phyloP scores from a whole-genome alignment of 2,113 vertebrate genomes.

The Plectropomus leopardus region DNA sequence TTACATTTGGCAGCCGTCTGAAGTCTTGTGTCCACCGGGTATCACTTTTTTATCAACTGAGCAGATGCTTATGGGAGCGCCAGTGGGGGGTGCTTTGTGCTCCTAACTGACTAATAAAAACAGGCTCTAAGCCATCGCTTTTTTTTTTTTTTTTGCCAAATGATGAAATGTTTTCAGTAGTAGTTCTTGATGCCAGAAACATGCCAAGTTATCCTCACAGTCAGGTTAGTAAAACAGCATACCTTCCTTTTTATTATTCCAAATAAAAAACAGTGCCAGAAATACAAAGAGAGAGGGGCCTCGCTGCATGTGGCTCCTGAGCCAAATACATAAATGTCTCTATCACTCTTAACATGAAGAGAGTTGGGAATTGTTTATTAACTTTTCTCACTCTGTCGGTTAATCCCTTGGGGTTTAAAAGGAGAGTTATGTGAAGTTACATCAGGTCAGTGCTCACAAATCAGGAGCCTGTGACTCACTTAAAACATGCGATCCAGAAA shows the following conservation, averaged over 20 bases:
- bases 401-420: slow-evolving; percentile 25
- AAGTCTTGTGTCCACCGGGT: slow-evolving; percentile 26
- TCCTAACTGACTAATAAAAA: slow-evolving; percentile 42
- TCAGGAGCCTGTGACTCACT: slow-evolving; percentile 18
- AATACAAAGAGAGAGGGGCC: not conserved
- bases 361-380: slow-evolving; percentile 9
- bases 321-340: slow-evolving; percentile 10
- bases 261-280: not conserved
- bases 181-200: not conserved
- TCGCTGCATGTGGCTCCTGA: not conserved
- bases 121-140: not conserved
- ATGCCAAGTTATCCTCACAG: not conserved
- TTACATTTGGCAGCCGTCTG: slow-evolving; percentile 39
- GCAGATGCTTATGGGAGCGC: slow-evolving; percentile 37
- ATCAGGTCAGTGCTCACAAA: slow-evolving; percentile 14
- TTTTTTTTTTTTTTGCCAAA: slow-evolving; percentile 1
- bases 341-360: not conserved
- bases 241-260: not conserved
- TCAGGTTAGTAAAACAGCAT: not conserved
- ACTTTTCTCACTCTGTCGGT: not conserved
- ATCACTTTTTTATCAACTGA: slow-evolving; percentile 13
- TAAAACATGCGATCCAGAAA: not conserved
- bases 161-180: slow-evolving; percentile 3
- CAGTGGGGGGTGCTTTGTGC: slow-evolving; percentile 9
- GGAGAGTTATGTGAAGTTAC: not conserved